These are phyloP conservation scores for Fistularia commersonii DNA, from an alignment of 2,797 vertebrate genomes.

Conservation along the genomic window DNA sequence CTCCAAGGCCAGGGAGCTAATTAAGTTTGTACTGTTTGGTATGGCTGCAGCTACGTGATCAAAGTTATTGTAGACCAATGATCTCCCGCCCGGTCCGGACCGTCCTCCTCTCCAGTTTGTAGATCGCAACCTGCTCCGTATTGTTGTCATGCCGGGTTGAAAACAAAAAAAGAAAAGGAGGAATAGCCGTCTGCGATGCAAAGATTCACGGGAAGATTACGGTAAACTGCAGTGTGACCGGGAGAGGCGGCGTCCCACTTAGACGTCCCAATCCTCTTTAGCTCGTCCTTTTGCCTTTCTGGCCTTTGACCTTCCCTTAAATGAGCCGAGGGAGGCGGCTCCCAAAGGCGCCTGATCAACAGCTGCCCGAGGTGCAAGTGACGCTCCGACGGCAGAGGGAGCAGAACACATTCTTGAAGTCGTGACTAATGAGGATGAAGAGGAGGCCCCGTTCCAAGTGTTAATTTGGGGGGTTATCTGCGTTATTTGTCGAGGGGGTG, in stretches of 20 bases:
- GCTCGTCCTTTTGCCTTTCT: constrained; percentile 34
- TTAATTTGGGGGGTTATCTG: too few species aligned
- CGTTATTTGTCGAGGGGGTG: too few species aligned
- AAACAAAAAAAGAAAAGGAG: constrained; percentile 15
- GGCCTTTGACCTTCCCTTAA: constrained; percentile 49
- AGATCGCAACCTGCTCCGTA: constrained; percentile 18
- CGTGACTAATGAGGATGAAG: neutral
- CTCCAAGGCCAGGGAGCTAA: constrained; percentile 22
- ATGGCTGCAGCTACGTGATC: constrained; percentile 13
- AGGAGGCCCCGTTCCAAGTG: too few species aligned
- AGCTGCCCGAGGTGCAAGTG: constrained; percentile 8
- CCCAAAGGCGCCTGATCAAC: constrained; percentile 1
- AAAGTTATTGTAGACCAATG: constrained; percentile 23
- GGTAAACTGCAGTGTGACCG: constrained; percentile 35
- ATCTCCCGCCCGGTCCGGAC: constrained; percentile 16
- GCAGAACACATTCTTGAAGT: neutral
- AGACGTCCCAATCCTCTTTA: constrained; percentile 37
- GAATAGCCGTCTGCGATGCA: constrained; percentile 44
- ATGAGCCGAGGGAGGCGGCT: constrained; percentile 13
- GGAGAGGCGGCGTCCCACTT: constrained; percentile 34
- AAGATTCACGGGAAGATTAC: constrained; percentile 60
- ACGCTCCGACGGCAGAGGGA: constrained; percentile 1
- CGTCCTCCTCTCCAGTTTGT: constrained; percentile 13
- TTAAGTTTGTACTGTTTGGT: constrained; percentile 37
- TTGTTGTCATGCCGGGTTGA: constrained; percentile 32